A percentile compares a stretch with the other conserved stretches of the same genome.
Conservation (phyloP, 2,888 invertebrate genomes). For the Laothoe populi region DNA sequence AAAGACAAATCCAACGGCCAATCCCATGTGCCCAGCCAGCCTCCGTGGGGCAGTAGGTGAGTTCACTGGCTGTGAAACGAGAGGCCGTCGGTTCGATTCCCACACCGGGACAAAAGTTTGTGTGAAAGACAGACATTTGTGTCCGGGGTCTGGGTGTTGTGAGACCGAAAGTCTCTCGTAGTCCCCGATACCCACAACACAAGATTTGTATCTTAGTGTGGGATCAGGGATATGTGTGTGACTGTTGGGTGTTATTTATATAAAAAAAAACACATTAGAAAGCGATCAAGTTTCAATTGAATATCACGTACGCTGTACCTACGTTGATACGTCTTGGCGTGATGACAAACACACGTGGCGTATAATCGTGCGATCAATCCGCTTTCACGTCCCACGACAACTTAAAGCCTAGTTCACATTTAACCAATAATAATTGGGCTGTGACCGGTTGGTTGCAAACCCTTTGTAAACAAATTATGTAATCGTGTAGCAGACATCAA, state of each 20-base stretch:
- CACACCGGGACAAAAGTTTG: too few relatives aligned
- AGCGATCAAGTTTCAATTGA: slow-evolving; percentile 68
- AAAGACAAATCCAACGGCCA: slow-evolving; percentile 17
- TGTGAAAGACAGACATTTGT: too few relatives aligned
- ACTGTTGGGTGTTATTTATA: too few relatives aligned
- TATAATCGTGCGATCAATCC: slow-evolving; percentile 62
- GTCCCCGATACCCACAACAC: too few relatives aligned
- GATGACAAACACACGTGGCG: slow-evolving; percentile 52
- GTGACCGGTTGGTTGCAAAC: slow-evolving; percentile 44
- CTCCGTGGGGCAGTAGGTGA: too few relatives aligned
- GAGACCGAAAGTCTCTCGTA: too few relatives aligned
- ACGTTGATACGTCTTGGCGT: slow-evolving; percentile 38
- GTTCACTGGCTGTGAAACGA: too few relatives aligned
- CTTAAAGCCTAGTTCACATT: slow-evolving; percentile 28
- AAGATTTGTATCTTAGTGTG: too few relatives aligned
- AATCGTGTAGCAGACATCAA: slow-evolving; percentile 13
- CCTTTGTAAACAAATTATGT: slow-evolving; percentile 47
- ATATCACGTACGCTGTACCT: slow-evolving; percentile 49
- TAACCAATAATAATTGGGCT: slow-evolving; percentile 25
- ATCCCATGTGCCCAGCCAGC: slow-evolving; percentile 31
- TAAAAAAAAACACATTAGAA: slow-evolving; percentile 51
- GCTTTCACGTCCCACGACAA: slow-evolving; percentile 60
- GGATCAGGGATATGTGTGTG: too few relatives aligned
- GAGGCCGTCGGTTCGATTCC: too few relatives aligned
- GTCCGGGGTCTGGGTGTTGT: too few relatives aligned